Conservation (phyloP, 1,140 invertebrate genomes). For the Sipha flava region DNA sequence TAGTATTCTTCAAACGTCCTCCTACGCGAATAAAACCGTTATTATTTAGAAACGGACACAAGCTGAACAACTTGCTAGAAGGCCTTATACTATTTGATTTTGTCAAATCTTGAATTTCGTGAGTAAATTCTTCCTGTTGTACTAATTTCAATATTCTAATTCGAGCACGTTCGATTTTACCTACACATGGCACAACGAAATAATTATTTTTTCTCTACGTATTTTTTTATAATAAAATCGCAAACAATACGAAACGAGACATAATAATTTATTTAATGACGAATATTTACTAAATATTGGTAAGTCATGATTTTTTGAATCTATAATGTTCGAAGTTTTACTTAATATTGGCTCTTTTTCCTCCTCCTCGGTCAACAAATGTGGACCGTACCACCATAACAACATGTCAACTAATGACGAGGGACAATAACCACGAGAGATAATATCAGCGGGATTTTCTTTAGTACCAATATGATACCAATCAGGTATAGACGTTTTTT, state of each 20-base stretch:
- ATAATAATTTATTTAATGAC: not conserved
- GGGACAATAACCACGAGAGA: conserved; percentile 36
- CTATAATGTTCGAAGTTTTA: not conserved
- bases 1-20: no score
- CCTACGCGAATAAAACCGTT: no score
- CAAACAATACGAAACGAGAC: not conserved
- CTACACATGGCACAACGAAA: no score
- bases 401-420: not conserved
- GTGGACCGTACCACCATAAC: conserved; percentile 33
- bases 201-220: no score
- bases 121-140: not conserved
- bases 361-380: not conserved
- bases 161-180: no score
- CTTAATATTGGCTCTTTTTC: not conserved
- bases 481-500: conserved; percentile 1
- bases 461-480: conserved; percentile 37
- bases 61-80: no score
- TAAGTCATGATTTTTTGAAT: not conserved
- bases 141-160: not conserved
- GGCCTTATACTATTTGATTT: not conserved
- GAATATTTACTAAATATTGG: not conserved
- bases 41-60: no score
- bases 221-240: not conserved
- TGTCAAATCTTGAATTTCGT: not conserved
- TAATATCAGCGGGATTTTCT: conserved; percentile 40